These are phyloP conservation scores for Thalassaphorura encarpata DNA, from an alignment of 1,140 invertebrate genomes.

Conservation along the genomic window DNA sequence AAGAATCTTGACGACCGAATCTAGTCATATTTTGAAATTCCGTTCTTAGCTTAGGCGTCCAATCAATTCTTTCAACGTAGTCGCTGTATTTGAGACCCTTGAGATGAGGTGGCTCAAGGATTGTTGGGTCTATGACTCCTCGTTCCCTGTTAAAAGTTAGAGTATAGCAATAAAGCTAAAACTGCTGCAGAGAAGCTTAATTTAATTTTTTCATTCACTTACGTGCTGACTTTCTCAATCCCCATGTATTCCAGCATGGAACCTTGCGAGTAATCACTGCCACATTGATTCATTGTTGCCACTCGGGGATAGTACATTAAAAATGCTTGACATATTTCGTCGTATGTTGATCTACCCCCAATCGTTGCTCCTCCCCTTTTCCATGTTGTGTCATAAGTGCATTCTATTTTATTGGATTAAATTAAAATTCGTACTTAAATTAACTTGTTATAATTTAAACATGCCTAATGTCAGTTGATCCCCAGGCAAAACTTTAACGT, in stretches of 20 bases:
- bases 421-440: neutral
- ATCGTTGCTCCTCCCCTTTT: neutral
- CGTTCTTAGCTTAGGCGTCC: neutral
- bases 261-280: neutral
- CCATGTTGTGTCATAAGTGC: constrained; percentile 12
- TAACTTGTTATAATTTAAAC: neutral
- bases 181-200: neutral
- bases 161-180: neutral
- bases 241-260: constrained; percentile 2
- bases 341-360: constrained; percentile 1
- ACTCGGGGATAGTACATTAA: constrained; percentile 4
- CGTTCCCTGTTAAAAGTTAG: neutral
- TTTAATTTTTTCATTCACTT: neutral
- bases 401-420: constrained; percentile 1
- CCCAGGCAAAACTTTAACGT: neutral
- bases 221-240: neutral
- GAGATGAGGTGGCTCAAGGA: neutral
- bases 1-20: neutral
- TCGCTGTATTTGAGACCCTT: neutral
- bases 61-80: neutral
- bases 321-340: constrained; percentile 14
- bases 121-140: constrained; percentile 4
- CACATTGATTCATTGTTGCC: neutral
- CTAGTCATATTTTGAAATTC: constrained; percentile 1
- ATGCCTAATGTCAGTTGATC: neutral